phyloP scores from a whole-genome alignment of 2,888 invertebrate species.

The Embidobia sp. region DNA sequence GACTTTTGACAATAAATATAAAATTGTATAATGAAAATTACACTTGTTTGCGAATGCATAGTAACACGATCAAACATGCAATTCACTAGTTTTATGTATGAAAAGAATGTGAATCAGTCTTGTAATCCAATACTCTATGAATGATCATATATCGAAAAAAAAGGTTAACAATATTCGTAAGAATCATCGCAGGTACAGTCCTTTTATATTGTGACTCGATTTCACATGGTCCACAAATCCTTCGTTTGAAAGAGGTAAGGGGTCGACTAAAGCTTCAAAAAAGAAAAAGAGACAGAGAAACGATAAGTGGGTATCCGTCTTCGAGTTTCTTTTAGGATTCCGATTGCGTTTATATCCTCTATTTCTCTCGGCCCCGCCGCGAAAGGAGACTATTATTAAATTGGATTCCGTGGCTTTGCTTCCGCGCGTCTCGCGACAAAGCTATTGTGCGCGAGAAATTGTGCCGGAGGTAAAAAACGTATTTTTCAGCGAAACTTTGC shows the following conservation, averaged over 20 bases:
- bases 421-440: conserved; percentile 67
- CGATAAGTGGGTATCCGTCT: conserved; percentile 56
- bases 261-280: conserved; percentile 12
- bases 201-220: conserved; percentile 35
- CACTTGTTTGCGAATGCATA: neutral
- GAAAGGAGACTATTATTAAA: conserved; percentile 75
- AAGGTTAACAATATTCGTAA: conserved; percentile 27
- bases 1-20: too few relatives aligned
- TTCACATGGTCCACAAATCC: conserved; percentile 56
- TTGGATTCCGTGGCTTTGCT: conserved; percentile 71
- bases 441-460: conserved; percentile 73
- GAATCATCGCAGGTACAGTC: conserved; percentile 1
- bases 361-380: conserved; percentile 37
- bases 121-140: neutral
- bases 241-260: conserved; percentile 24
- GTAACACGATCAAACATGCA: neutral
- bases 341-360: conserved; percentile 71
- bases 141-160: conserved; percentile 24
- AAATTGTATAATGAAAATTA: too few relatives aligned
- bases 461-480: conserved; percentile 69
- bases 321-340: conserved; percentile 62
- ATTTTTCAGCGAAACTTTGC: conserved; percentile 68
- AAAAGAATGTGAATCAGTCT: neutral
- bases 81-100: neutral
- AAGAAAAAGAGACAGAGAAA: conserved; percentile 42